Conservation (phyloP, 2,113 vertebrate species). For the Collichthys lucidus region DNA sequence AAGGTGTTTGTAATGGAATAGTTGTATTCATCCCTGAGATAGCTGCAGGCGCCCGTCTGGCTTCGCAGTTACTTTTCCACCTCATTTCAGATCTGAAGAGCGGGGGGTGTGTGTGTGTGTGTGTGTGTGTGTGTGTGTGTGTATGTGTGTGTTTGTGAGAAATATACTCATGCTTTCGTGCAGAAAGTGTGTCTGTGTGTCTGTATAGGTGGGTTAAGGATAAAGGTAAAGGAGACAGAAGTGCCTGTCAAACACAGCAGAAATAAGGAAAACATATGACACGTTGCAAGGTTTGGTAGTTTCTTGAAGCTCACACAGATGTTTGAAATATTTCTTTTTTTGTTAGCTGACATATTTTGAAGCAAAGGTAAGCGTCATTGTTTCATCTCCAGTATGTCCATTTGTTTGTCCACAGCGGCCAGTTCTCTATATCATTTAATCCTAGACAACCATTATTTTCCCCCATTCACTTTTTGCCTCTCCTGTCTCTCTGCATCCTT, state of each 20-base stretch:
- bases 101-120: not conserved
- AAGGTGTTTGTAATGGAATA: constrained; percentile 76
- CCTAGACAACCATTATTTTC: constrained; percentile 70
- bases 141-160: constrained; percentile 11
- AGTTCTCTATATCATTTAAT: constrained; percentile 66
- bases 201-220: constrained; percentile 33
- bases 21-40: constrained; percentile 69
- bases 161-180: constrained; percentile 9
- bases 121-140: constrained; percentile 26
- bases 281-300: constrained; percentile 10
- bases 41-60: constrained; percentile 64
- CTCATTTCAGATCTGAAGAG: constrained; percentile 76
- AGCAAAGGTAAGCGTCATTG: constrained; percentile 36
- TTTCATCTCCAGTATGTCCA: constrained; percentile 22
- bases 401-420: constrained; percentile 67
- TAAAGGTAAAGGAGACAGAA: constrained; percentile 41
- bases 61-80: constrained; percentile 69
- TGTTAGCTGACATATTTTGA: constrained; percentile 27
- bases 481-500: constrained; percentile 13
- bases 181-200: constrained; percentile 1
- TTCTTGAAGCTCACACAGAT: constrained; percentile 17
- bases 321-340: constrained; percentile 51
- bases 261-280: constrained; percentile 38
- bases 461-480: constrained; percentile 23
- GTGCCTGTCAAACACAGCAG: constrained; percentile 40